phyloP scores from a whole-genome alignment of 2,797 vertebrate species.

The Carcharodon carcharias region DNA sequence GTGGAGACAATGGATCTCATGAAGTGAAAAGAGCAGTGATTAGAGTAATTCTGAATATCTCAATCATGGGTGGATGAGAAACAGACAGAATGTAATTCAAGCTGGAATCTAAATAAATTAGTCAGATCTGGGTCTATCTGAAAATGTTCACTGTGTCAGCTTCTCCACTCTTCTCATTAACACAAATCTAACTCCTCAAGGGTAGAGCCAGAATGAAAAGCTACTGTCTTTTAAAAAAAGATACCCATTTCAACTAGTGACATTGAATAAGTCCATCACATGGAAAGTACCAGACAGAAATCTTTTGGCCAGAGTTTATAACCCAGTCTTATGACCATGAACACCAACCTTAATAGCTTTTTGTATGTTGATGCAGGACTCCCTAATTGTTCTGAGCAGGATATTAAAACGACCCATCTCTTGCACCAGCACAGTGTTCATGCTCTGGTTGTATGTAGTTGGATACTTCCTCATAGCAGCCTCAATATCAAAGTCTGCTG shows the following conservation, averaged over 20 bases:
- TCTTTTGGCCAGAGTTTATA: neutral
- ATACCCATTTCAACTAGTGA: neutral
- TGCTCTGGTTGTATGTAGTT: slow-evolving; percentile 77
- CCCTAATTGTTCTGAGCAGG: slow-evolving; percentile 63
- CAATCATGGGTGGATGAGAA: neutral
- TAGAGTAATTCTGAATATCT: neutral
- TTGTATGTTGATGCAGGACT: slow-evolving; percentile 74
- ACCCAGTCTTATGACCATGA: neutral
- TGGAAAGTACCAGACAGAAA: neutral
- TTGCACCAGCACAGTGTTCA: slow-evolving; percentile 85
- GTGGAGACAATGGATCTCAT: neutral
- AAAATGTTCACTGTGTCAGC: neutral
- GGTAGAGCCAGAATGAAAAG: neutral
- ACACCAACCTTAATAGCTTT: slow-evolving; percentile 76
- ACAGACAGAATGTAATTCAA: neutral
- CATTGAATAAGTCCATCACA: neutral
- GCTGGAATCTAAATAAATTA: neutral
- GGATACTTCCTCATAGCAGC: slow-evolving; percentile 70
- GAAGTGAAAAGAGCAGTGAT: neutral
- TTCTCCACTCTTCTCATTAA: neutral
- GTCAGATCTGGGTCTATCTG: neutral
- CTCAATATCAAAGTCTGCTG: slow-evolving; percentile 69
- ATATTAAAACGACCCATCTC: slow-evolving; percentile 88
- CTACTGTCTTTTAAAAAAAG: neutral
- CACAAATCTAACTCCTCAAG: neutral